Percentiles rank a stretch among this genome's conserved stretches.
These are phyloP conservation scores for Hirtodrosophila cameraria DNA, from an alignment of 2,888 invertebrate species.

Conservation along the genomic window DNA sequence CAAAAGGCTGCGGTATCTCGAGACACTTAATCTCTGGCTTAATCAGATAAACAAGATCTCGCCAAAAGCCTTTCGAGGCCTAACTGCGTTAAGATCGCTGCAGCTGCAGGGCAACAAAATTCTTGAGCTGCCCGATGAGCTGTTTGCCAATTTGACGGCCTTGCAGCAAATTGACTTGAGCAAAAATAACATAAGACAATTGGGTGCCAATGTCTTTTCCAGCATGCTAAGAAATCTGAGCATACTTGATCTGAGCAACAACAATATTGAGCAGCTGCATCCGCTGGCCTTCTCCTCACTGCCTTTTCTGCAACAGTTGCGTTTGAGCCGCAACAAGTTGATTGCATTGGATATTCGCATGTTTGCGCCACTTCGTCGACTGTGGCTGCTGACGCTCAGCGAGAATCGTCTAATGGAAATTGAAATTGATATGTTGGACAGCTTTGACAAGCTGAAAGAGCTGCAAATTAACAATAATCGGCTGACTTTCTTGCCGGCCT, in stretches of 20 bases:
- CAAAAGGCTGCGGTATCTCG: slow-evolving; percentile 56
- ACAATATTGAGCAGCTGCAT: slow-evolving; percentile 69
- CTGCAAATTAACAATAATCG: slow-evolving; percentile 81
- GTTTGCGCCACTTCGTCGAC: slow-evolving; percentile 74
- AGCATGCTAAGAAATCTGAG: slow-evolving; percentile 58
- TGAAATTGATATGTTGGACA: slow-evolving; percentile 53
- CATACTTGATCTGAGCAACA: slow-evolving; percentile 67
- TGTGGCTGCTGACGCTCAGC: slow-evolving; percentile 74
- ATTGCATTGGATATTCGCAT: slow-evolving; percentile 69
- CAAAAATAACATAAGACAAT: slow-evolving; percentile 62
- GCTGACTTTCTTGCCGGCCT: slow-evolving; percentile 77
- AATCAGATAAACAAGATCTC: slow-evolving; percentile 71
- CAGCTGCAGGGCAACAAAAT: slow-evolving; percentile 77
- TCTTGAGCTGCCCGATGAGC: slow-evolving; percentile 47
- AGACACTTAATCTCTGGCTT: slow-evolving; percentile 70
- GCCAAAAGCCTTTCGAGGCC: slow-evolving; percentile 59
- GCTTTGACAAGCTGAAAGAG: slow-evolving; percentile 58
- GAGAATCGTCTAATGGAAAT: slow-evolving; percentile 78
- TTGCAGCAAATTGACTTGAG: slow-evolving; percentile 74
- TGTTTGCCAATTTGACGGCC: slow-evolving; percentile 69
- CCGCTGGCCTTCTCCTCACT: slow-evolving; percentile 70
- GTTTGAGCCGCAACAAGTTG: slow-evolving; percentile 75
- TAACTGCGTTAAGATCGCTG: slow-evolving; percentile 66
- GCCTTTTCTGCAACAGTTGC: slow-evolving; percentile 73
- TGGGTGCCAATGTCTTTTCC: slow-evolving; percentile 71